Evolutionary conservation across 2,797 vertebrate genomes (phyloP), one percentile per base, ranked within the genome.

Genomic region (Eulemur albifrons): DNA sequence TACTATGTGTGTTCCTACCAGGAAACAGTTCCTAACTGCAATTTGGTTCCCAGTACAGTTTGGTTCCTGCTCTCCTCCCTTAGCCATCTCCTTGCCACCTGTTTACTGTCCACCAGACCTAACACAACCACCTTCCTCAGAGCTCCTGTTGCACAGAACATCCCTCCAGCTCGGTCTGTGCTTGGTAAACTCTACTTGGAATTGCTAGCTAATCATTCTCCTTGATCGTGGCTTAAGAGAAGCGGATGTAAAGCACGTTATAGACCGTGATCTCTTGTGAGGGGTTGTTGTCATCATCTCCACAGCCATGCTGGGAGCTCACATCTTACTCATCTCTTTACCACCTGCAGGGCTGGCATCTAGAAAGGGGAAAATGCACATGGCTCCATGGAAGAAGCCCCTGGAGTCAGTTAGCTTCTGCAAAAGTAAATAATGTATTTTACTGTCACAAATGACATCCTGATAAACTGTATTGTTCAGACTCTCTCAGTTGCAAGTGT

Each of bases 81-180:
- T 7, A 54, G 52, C 52, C 52, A 21, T 7, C 52, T 54, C 52
- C 20, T 57, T 57, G 54, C 54, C 54, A 23, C 7, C 54, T 57
- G 54, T 57, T 23, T 57, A 57, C 54, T 8, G 2, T 57, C 54
- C 54, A 10, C 20, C 21, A 57, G 54, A 57, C 54, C 54, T 10
- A 57, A 57, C 54, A 57, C 54, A 23, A 14, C 11, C 27, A 13
- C 30, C 63, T 72, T 90, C 14, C 57, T 17, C 69, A 13, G 12
- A 88, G 48, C 13, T 85, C 70, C 17, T 5, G 0, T 18, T 32
- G 17, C 61, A 4, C 2, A 20, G 23, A 38, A 27, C n/a, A 3
- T 23, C 38, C 90, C 61, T 63, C 54, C 54, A 50, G 18, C 18
- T 85, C 57, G 0, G 25, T 11, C 6, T 17, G 0, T 17, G 67